Evolutionary conservation across 2,797 vertebrate species (phyloP), one percentile per base, ranked within the genome.

Genomic region (Mergus octosetaceus): DNA sequence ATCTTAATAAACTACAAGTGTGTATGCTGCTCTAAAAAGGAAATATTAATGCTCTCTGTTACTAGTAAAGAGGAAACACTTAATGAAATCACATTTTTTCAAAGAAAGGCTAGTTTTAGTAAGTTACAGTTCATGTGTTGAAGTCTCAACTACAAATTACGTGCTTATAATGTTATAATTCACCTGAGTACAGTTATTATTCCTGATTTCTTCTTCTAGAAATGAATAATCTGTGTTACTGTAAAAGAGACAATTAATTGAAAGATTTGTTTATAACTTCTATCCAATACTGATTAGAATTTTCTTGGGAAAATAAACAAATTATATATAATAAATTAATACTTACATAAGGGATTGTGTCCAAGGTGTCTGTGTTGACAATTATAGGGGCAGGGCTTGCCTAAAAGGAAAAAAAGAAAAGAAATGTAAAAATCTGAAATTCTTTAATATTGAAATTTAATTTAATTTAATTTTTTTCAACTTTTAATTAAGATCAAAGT

Each of bases 331-430:
- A 86, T 74, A 89, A 64, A 24, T 27, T 54, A 89, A 87, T 95
- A 98, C 99, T 99, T 98, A 99, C 99, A 64, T 99, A 99, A 95
- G 99, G 99, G 97, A 99, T 98, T 10, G 99, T 99, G 89, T 99
- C 99, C 99, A 99, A 97, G 39, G 99, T 99, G 97, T 99, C 99
- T 95, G 99, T 99, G 97, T 99, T 99, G 97, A 99, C 98, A 97
- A 99, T 99, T 96, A 99, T 99, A 87, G 99, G 99, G 92, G 99
- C 99, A 91, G 99, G 99, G 82, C 98, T 99, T 91, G 99, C 99
- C 99, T 99, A 96, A 91, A 94, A 97, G 27, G 87, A 43, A 20
- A 92, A 85, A 70, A 93, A 83, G 20, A 91, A 66, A 89, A 43
- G 2, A 66, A 5, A 38, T 75, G 25, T 43, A n/a, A 91, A 81